These are phyloP conservation scores for Lasioglossum oenotherae DNA, from an alignment of 2,888 invertebrate genomes.

Conservation along the genomic window DNA sequence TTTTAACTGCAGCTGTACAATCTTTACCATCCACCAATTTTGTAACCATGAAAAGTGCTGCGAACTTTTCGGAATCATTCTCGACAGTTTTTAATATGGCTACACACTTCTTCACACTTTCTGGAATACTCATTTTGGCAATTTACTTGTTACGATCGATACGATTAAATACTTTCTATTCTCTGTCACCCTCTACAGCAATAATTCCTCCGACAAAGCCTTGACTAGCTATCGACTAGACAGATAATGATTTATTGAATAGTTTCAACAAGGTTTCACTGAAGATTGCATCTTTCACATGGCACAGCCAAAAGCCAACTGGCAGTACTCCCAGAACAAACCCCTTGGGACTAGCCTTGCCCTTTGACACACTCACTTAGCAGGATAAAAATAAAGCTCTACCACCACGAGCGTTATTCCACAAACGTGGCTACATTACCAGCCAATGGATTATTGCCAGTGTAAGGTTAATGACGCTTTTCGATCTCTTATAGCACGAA, in stretches of 20 bases:
- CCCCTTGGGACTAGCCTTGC: conserved; percentile 80
- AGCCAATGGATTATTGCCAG: conserved; percentile 20
- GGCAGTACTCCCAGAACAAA: conserved; percentile 75
- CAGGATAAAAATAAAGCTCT: conserved; percentile 72
- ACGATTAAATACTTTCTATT: conserved; percentile 6
- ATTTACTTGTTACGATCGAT: conserved; percentile 9
- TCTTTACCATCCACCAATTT: conserved; percentile 94
- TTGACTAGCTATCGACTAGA: background rate
- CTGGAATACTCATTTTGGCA: conserved; percentile 86
- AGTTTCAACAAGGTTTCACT: conserved; percentile 47
- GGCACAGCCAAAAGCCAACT: conserved; percentile 76
- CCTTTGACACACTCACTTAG: conserved; percentile 81
- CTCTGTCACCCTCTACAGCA: background rate
- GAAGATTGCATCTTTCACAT: conserved; percentile 58
- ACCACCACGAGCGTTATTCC: conserved; percentile 51
- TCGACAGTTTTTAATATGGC: conserved; percentile 91
- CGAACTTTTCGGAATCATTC: conserved; percentile 96
- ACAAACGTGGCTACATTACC: conserved; percentile 34
- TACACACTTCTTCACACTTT: conserved; percentile 93
- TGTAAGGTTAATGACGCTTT: conserved; percentile 27
- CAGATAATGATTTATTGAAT: conserved; percentile 41
- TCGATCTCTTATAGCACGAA: background rate
- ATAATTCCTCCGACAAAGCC: conserved; percentile 3
- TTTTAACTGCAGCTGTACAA: conserved; percentile 90
- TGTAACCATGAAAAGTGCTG: conserved; percentile 95